Percentiles rank a stretch among this genome's conserved stretches.
These are phyloP conservation scores for Apogon hyalosoma DNA, from an alignment of 2,797 vertebrate species.

Conservation along the genomic window DNA sequence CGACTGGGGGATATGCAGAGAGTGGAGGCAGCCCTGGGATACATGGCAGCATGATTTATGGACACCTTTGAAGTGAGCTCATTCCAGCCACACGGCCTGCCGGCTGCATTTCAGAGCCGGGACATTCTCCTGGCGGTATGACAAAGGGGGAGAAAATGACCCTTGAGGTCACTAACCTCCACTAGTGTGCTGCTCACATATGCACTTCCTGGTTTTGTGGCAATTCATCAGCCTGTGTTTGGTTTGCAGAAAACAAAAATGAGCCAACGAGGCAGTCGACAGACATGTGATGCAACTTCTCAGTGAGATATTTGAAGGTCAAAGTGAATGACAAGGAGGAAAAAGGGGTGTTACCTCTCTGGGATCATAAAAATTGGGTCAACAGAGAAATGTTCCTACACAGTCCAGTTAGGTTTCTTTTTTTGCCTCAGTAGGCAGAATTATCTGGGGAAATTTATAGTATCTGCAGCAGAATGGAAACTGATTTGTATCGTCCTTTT, in stretches of 20 bases:
- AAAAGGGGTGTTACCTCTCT: conserved; percentile 51
- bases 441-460: conserved; percentile 50
- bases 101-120: conserved; percentile 62
- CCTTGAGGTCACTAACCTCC: conserved; percentile 59
- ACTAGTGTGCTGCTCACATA: conserved; percentile 46
- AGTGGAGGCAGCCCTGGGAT: conserved; percentile 44
- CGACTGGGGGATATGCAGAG: conserved; percentile 20
- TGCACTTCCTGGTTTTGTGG: conserved; percentile 58
- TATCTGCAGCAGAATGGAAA: conserved; percentile 51
- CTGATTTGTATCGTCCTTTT: conserved; percentile 38
- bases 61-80: conserved; percentile 83
- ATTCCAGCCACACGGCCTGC: conserved; percentile 70
- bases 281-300: conserved; percentile 45
- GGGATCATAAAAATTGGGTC: conserved; percentile 65
- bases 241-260: conserved; percentile 46
- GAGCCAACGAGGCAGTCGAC: conserved; percentile 26
- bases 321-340: conserved; percentile 53
- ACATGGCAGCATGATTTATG: conserved; percentile 82
- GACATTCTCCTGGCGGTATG: conserved; percentile 48
- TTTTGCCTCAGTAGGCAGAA: conserved; percentile 61
- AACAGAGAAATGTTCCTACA: conserved; percentile 56
- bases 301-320: conserved; percentile 49
- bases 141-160: conserved; percentile 46
- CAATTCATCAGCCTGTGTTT: conserved; percentile 62
- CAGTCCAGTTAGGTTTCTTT: conserved; percentile 29